Conservation (phyloP, 2,888 invertebrate genomes). For the Ellobium chinense region DNA sequence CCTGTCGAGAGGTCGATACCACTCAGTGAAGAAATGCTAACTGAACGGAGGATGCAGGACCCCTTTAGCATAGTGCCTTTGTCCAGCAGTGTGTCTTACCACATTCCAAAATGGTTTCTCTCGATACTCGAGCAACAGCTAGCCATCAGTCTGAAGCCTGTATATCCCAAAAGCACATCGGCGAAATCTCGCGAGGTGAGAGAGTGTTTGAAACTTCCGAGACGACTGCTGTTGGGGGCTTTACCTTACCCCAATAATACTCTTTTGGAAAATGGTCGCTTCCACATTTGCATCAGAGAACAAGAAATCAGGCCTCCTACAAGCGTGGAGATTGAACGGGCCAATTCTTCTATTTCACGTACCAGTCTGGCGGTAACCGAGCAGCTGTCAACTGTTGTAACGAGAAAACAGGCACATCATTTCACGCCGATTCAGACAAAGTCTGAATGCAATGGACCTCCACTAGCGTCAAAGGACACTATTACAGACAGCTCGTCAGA, state of each 20-base stretch:
- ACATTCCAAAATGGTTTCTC: constrained; percentile 16
- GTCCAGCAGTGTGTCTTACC: background rate
- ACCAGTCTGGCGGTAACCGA: too few relatives aligned
- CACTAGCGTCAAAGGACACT: background rate
- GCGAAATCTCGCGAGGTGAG: background rate
- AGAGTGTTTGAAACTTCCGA: background rate
- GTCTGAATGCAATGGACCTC: background rate
- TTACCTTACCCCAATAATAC: background rate
- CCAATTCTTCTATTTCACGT: too few relatives aligned
- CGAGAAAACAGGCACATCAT: background rate
- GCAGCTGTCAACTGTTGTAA: background rate
- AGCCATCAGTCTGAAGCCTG: background rate
- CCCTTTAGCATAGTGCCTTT: too few relatives aligned
- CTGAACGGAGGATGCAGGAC: too few relatives aligned
- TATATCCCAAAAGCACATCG: background rate
- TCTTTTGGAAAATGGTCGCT: background rate
- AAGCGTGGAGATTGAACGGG: background rate
- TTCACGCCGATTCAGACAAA: background rate
- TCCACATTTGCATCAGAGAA: background rate
- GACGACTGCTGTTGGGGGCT: background rate
- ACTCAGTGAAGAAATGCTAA: too few relatives aligned
- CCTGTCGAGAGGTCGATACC: too few relatives aligned
- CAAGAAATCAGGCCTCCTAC: background rate
- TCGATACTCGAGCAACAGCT: background rate
- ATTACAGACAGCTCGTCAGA: background rate